phyloP scores from a whole-genome alignment of 2,113 vertebrate species.

The Heterotilapia buettikoferi region DNA sequence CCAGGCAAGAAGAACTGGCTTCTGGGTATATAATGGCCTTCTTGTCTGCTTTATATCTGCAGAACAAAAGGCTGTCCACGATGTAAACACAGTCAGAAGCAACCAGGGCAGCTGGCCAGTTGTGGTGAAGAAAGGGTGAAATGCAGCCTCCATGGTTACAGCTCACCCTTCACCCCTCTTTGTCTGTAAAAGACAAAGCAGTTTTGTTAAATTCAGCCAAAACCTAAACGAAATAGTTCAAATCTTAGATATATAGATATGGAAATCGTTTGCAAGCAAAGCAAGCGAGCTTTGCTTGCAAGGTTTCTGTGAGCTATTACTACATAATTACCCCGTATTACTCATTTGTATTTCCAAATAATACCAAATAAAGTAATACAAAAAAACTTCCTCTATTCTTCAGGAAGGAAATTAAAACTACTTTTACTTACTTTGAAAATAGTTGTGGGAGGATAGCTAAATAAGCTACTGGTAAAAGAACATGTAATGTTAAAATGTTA shows the following conservation, averaged over 20 bases:
- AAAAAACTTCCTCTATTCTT: not conserved
- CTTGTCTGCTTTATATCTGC: conserved; percentile 67
- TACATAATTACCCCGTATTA: not conserved
- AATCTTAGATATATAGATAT: not conserved
- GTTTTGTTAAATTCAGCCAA: not conserved
- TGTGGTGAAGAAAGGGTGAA: not conserved
- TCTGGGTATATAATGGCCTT: conserved; percentile 72
- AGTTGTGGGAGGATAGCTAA: not conserved
- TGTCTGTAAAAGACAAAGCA: conserved; percentile 5
- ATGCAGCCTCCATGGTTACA: conserved; percentile 37
- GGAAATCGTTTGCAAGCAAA: not conserved
- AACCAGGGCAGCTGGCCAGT: conserved; percentile 13
- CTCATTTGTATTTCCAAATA: not conserved
- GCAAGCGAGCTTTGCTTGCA: not conserved
- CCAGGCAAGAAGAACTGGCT: conserved; percentile 77
- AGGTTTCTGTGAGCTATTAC: not conserved
- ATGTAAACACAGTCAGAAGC: conserved; percentile 45
- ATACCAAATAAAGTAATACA: not conserved
- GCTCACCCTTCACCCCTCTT: conserved; percentile 18
- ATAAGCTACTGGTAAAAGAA: not conserved
- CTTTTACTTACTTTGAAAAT: not conserved
- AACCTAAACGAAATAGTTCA: not conserved
- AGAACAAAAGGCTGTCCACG: conserved; percentile 46
- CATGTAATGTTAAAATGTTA: not conserved
- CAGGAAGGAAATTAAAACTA: not conserved